A percentile compares a stretch with the other conserved stretches of the same genome.
These are phyloP conservation scores for Polypedilum vanderplanki DNA, from an alignment of 1,140 invertebrate species.

Conservation along the genomic window DNA sequence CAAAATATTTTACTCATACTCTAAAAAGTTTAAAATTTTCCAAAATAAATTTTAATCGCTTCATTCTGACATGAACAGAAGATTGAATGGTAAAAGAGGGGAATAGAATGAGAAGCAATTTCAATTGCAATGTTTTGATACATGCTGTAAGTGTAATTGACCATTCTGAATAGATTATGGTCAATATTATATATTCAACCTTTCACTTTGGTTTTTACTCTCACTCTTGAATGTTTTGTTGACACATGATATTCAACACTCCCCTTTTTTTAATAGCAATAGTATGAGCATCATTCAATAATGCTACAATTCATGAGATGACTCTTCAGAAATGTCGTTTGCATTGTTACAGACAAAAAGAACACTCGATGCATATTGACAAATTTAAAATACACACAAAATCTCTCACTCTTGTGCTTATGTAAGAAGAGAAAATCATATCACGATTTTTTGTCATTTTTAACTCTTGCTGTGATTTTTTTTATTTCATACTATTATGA, in stretches of 20 bases:
- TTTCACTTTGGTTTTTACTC: not conserved
- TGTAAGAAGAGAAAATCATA: constrained; percentile 36
- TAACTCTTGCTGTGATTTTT: not conserved
- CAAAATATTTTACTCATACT: too few species aligned
- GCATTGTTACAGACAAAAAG: too few species aligned
- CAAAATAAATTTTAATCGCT: not conserved
- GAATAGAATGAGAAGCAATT: not conserved
- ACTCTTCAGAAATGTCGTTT: too few species aligned
- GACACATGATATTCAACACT: not conserved
- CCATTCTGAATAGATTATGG: constrained; percentile 29
- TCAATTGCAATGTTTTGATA: constrained; percentile 19
- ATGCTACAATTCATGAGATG: too few species aligned
- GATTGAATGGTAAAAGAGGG: not conserved
- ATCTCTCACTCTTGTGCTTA: too few species aligned
- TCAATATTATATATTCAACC: constrained; percentile 15
- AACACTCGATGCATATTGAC: too few species aligned
- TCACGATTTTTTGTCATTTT: constrained; percentile 27
- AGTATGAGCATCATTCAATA: too few species aligned
- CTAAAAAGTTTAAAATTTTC: too few species aligned
- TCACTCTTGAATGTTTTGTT: not conserved
- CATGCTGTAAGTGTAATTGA: constrained; percentile 24
- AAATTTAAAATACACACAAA: too few species aligned
- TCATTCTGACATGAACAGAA: not conserved
- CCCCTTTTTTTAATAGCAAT: not conserved
- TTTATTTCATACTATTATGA: not conserved